Evolutionary conservation across 30 jellyfish, hydroid and myxozoan genomes (phyloP), one percentile per base, ranked within the genome.

Genomic region (Phacellophora camtschatica): DNA sequence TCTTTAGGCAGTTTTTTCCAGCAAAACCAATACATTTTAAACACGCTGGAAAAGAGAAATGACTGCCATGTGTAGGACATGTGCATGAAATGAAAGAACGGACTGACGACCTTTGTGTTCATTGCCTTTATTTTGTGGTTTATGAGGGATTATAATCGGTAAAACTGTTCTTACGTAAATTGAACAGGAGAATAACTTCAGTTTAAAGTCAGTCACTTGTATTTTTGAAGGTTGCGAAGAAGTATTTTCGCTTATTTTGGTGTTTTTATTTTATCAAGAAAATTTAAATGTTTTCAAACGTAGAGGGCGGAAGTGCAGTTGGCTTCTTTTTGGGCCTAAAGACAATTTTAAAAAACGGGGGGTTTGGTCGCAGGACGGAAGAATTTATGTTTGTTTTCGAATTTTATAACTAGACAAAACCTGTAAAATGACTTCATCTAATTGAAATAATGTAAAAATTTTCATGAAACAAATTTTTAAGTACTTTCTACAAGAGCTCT

Each of bases 261-360:
- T n/a, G n/a, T n/a, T n/a, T n/a, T n/a, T n/a, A 22, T 35, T 5
- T 37, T 22, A 31, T 23, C 46, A 35, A 31, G 33, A 15, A 19
- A 22, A 12, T 13, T 39, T 34, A 42, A 18, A 43, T 23, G 74
- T 59, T 78, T 64, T 64, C 34, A 18, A 16, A 31, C 69, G 82
- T 46, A 49, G 64, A 50, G 90, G 54, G 90, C 90, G 90, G 90
- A 78, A 78, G 90, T 63, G 56, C 67, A 59, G 77, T 61, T 78
- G 90, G 90, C 90, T 82, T 78, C 83, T 78, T 78, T 69, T 59
- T 62, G 68, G 90, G 90, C 90, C 90, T 78, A 78, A 41, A 61
- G 78, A 78, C 82, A 78, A 45, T 57, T 50, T 24, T 7, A 28
- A 10, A 15, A 1, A n/a, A 32, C 72, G 83, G 90, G 90, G 90